phyloP scores from a whole-genome alignment of 1,140 invertebrate genomes.

The Drosophila pandora region DNA sequence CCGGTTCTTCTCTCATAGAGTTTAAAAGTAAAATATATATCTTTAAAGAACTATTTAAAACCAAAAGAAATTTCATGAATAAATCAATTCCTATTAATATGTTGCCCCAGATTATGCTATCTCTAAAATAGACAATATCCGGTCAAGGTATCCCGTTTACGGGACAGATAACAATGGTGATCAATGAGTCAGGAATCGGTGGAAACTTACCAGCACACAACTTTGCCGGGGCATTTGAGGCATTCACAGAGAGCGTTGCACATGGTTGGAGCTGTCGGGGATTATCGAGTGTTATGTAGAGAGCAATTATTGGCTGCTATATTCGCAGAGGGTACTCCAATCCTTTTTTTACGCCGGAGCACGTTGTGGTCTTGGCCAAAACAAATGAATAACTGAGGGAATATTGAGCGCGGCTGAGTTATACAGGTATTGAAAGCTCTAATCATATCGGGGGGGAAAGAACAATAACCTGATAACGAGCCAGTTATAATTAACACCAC shows the following conservation, averaged over 20 bases:
- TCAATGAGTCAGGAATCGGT: conserved; percentile 38
- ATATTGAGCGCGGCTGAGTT: conserved; percentile 24
- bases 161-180: neutral
- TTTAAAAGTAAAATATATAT: no score
- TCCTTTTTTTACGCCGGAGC: conserved; percentile 1
- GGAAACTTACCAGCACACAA: conserved; percentile 75
- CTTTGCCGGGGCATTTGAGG: conserved; percentile 76
- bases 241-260: conserved; percentile 75
- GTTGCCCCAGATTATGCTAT: neutral
- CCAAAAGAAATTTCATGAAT: neutral
- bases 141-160: neutral
- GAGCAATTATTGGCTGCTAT: conserved; percentile 5
- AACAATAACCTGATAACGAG: conserved; percentile 62
- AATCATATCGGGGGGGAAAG: conserved; percentile 63
- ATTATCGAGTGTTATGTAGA: conserved; percentile 13
- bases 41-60: no score
- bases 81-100: neutral
- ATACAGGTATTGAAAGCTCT: conserved; percentile 63
- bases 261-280: conserved; percentile 47
- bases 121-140: neutral
- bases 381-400: conserved; percentile 65
- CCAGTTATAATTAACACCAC: conserved; percentile 56
- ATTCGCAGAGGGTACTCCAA: conserved; percentile 26
- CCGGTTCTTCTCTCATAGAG: no score
- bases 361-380: conserved; percentile 44